Evolutionary conservation across 2,888 invertebrate species (phyloP).

Genomic region (Actias luna): DNA sequence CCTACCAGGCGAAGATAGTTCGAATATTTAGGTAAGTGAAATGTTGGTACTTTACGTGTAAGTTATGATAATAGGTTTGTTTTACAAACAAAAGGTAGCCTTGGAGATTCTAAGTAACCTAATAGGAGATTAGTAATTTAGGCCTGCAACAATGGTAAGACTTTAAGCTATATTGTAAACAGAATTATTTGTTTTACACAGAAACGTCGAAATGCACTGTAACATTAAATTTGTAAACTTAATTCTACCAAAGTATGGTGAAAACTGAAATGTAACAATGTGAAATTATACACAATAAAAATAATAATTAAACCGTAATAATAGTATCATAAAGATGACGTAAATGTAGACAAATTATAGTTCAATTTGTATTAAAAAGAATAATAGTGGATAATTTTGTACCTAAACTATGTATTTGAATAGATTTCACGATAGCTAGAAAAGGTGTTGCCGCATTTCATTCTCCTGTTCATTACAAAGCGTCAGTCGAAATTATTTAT

Average conservation of each 20-base stretch:
- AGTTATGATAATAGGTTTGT: conserved; percentile 18
- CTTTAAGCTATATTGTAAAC: not conserved
- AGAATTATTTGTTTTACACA: not conserved
- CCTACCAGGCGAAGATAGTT: conserved; percentile 17
- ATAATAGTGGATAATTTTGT: conserved; percentile 7
- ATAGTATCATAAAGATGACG: not conserved
- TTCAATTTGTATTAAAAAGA: conserved; percentile 5
- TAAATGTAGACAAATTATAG: not conserved
- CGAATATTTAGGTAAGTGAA: conserved; percentile 15
- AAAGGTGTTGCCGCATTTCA: conserved; percentile 39
- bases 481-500: conserved; percentile 58
- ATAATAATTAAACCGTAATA: not conserved
- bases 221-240: not conserved
- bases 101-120: not conserved
- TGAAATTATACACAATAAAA: not conserved
- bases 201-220: not conserved
- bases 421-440: conserved; percentile 15
- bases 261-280: not conserved
- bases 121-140: not conserved
- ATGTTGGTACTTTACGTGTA: conserved; percentile 1
- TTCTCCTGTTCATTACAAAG: conserved; percentile 44
- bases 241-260: not conserved
- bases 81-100: conserved; percentile 13
- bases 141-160: not conserved
- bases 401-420: conserved; percentile 11